These are phyloP conservation scores for Microctonus hyperodae DNA, from an alignment of 2,888 invertebrate species.

Conservation along the genomic window DNA sequence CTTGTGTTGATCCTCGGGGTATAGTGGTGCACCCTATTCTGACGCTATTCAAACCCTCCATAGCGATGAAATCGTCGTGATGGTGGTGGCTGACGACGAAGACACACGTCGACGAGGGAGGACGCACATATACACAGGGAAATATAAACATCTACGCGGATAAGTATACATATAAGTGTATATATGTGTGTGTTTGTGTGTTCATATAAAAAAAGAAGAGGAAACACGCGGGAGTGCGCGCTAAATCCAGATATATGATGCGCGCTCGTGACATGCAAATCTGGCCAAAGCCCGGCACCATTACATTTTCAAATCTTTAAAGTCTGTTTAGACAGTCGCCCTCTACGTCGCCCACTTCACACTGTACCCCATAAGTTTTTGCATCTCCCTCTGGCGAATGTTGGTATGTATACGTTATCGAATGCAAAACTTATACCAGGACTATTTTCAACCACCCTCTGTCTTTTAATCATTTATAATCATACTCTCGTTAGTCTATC, in stretches of 20 bases:
- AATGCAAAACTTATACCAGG: constrained; percentile 23
- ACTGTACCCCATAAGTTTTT: constrained; percentile 7
- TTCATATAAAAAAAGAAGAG: constrained; percentile 32
- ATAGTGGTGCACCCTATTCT: constrained; percentile 28
- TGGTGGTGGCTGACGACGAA: constrained; percentile 10
- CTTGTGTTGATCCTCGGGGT: constrained; percentile 32
- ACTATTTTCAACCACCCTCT: neutral
- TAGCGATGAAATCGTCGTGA: constrained; percentile 22
- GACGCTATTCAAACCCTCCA: constrained; percentile 23
- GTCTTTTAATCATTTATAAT: neutral
- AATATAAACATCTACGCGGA: no score
- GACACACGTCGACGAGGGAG: constrained; percentile 34
- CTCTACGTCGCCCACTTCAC: constrained; percentile 41
- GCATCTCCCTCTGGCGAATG: constrained; percentile 23
- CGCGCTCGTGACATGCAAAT: constrained; percentile 63
- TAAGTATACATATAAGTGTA: constrained; percentile 5
- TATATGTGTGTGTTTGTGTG: constrained; percentile 14
- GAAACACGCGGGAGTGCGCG: constrained; percentile 47
- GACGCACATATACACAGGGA: no score
- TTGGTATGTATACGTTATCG: constrained; percentile 23
- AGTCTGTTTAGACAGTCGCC: constrained; percentile 63
- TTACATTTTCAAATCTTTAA: constrained; percentile 64
- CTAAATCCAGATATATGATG: constrained; percentile 64
- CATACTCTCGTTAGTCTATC: neutral
- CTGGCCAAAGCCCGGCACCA: constrained; percentile 62